Base-by-base conservation (phyloP, 1,140 invertebrate genomes). In the Ericerus pela region DNA sequence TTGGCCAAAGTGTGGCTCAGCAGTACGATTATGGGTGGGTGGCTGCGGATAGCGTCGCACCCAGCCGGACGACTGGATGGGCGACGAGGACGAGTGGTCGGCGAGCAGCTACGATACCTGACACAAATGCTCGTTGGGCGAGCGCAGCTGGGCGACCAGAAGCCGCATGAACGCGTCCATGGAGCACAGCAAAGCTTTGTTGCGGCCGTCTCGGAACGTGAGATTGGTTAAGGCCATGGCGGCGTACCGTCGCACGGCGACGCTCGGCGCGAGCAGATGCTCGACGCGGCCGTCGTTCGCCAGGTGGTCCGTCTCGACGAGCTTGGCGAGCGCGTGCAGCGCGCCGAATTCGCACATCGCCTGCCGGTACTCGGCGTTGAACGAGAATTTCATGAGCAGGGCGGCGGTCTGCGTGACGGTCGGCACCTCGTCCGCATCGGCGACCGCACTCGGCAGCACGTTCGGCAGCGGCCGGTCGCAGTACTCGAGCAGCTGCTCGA, bases 221-320 rank as follows among this genome's bases (percentile, higher is more conserved):
- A 97, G 72, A 70, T 98, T 97, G 0, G 93, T 97, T 14, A 98
- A 69, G 0, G 92, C 88, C 91, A 96, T 96, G 47, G 92, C 87
- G 1, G 89, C 88, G 67, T 96, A 96, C 58, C 89, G 79, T 41
- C 93, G 75, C 67, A 96, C 75, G 0, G 88, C 86, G 43, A 92
- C 80, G 68, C 92, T 95, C 20, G 54, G 52, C 36, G 51, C 43
- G 37, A 20, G 54, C 58, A 79, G 78, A 66, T 89, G 84, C 55
- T 79, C 77, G 55, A 76, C 79, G 37, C 79, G 80, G 64, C 80
- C 84, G 2, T 86, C 86, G 64, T 94, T 86, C 0, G 79, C 77
- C 33, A 80, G 76, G 66, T 93, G 85, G 70, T 96, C 92, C 47
- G 75, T 72, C 69, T 80, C 67, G 0, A 56, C 60, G n/a, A 56